These are phyloP conservation scores for Tylochromis polylepis DNA, from an alignment of 2,113 vertebrate genomes.

Conservation along the genomic window DNA sequence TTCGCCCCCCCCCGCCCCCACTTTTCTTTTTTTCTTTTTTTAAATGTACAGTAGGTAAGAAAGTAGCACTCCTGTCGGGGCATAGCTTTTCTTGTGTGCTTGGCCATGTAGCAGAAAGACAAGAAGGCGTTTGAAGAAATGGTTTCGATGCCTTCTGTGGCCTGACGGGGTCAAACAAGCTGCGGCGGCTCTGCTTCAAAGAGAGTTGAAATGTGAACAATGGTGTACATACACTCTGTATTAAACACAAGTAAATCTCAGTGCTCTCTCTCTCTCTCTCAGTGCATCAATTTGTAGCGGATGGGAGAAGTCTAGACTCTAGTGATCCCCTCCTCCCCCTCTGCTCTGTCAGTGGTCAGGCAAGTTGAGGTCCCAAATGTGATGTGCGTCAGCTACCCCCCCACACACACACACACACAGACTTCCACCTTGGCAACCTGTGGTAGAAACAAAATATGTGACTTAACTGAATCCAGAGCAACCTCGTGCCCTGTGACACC, in stretches of 20 bases:
- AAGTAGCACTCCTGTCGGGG: slow-evolving; percentile 63
- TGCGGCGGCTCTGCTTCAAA: slow-evolving; percentile 18
- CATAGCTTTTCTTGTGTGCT: slow-evolving; percentile 53
- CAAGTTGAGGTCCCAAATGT: slow-evolving; percentile 45
- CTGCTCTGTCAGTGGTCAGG: slow-evolving; percentile 28
- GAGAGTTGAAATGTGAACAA: slow-evolving; percentile 55
- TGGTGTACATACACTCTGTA: slow-evolving; percentile 58
- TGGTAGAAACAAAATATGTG: slow-evolving; percentile 43
- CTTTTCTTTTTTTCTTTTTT: slow-evolving; percentile 13
- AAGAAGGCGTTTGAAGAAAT: slow-evolving; percentile 20
- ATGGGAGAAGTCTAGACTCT: slow-evolving; percentile 26
- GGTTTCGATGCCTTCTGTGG: neutral
- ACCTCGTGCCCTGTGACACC: slow-evolving; percentile 61
- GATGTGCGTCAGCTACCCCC: slow-evolving; percentile 31
- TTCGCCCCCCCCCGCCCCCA: neutral
- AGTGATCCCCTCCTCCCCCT: neutral
- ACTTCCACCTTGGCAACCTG: slow-evolving; percentile 17
- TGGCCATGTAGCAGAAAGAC: slow-evolving; percentile 56
- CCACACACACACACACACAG: too few species aligned
- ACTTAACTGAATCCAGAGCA: slow-evolving; percentile 45
- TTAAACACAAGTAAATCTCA: slow-evolving; percentile 42
- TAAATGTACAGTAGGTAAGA: slow-evolving; percentile 40
- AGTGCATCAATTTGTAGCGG: slow-evolving; percentile 27
- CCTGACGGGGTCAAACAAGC: neutral
- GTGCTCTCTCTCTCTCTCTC: neutral